These are phyloP conservation scores for Sebastes diaconus DNA, from an alignment of 2,797 vertebrate species.

Conservation along the genomic window DNA sequence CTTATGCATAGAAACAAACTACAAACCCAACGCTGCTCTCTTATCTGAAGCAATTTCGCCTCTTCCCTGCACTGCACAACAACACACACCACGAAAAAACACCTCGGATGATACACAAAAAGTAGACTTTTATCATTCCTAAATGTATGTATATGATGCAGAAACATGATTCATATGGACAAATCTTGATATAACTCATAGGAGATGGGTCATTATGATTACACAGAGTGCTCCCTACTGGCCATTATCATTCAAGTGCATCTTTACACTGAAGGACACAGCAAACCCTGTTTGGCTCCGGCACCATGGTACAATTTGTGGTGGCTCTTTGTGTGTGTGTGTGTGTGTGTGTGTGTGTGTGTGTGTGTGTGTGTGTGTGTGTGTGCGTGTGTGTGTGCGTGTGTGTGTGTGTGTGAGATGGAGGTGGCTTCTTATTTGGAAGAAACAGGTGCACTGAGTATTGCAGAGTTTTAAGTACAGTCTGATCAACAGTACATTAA, in stretches of 20 bases:
- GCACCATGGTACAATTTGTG: conserved; percentile 53
- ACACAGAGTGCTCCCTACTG: conserved; percentile 71
- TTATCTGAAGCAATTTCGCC: conserved; percentile 23
- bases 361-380: conserved; percentile 15
- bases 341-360: conserved; percentile 19
- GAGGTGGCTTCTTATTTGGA: neutral
- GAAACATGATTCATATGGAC: conserved; percentile 63
- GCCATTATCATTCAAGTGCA: conserved; percentile 79
- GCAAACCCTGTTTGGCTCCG: conserved; percentile 59
- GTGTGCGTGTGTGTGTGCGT: conserved; percentile 5
- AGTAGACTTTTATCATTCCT: conserved; percentile 44
- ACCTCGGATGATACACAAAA: conserved; percentile 22
- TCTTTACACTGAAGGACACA: conserved; percentile 75
- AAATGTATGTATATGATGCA: conserved; percentile 61
- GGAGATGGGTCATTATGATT: conserved; percentile 69
- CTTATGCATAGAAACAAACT: conserved; percentile 9
- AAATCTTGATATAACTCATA: conserved; percentile 66
- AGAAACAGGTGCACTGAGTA: conserved; percentile 29
- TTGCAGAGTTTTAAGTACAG: conserved; percentile 19
- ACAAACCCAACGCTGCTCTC: neutral
- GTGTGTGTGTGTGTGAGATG: conserved; percentile 3
- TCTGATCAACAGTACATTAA: conserved; percentile 36
- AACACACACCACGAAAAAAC: conserved; percentile 2
- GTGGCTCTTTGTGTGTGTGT: conserved; percentile 19
- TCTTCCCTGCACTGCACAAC: neutral